Base-by-base conservation (phyloP, 2,888 invertebrate genomes). In the Hyposoter dolosus region DNA sequence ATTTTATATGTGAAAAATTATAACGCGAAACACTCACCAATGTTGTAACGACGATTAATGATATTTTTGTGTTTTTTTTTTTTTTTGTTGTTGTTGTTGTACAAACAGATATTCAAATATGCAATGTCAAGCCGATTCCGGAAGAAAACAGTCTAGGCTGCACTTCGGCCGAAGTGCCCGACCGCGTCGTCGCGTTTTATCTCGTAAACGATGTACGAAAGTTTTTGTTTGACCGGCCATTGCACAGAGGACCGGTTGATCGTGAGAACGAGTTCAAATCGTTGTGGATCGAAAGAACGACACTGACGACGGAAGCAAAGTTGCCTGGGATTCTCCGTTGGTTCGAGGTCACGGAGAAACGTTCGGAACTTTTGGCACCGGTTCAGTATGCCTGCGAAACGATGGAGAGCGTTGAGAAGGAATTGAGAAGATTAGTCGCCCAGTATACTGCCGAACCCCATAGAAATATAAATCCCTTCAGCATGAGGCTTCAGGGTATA, bases 181-280 rank as follows among this genome's bases (percentile, higher is more conserved):
- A 98, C 88, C 97, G 97, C 92, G 97, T 99, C 77, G 96, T 96
- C 68, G 96, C 98, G 15, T 99, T 98, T 94, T 99, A 99, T 94
- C 96, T 98, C 89, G 98, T 98, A 90, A 98, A 98, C 93, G 98
- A 98, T 91, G 98, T 99, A 1, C 96, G 97, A 87, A 97, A 97
- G 68, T 99, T 99, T 94, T 97, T 98, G 60, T 98, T 97, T 92
- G 99, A 99, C 93, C 95, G 99, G 10, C 98, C 98, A 19, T 95
- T 98, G 56, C 98, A 98, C 92, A 98, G 98, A 92, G 98, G 98
- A 17, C 97, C 97, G 69, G 97, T 98, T 7, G 98, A 99, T 92
- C 98, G 98, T 93, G 98, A 98, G 88, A 99, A 99, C 93, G 99
- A 99, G 95, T 98, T 98, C 92, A 99, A 99, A 95, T 98, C 97